Evolutionary conservation across 1,140 invertebrate species (phyloP), one percentile per base, ranked within the genome.

Genomic region (Drosophila parvula): DNA sequence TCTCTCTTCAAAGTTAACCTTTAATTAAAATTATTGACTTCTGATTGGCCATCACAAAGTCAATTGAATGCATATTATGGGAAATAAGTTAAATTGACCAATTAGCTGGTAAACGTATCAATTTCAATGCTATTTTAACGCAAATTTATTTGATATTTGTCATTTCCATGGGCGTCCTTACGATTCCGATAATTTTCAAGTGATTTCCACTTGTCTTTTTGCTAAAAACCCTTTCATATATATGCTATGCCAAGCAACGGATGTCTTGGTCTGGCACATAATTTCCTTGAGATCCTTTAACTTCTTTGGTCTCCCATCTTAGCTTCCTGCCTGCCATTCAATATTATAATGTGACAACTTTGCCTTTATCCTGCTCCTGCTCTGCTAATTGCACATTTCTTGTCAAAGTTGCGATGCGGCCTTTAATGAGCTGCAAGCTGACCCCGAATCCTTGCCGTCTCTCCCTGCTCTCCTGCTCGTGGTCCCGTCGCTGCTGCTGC

Each of bases 291-390:
- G 11, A 36, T 30, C 47, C 60, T 63, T 47, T 22, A 22, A 22
- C 22, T 22, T 22, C 22, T 22, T 22, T 22, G 22, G 50, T 47
- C 27, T 47, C 27, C 5, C 7, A 10, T 44, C 43, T 61, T 45
- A 18, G 55, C 43, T 28, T 58, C 14, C 14, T 36, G 41, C 60
- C 63, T 69, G 84, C 77, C 74, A 88, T 89, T 84, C 84, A 89
- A 88, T 89, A 89, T 89, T 89, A 78, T 88, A 88, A 89, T 89
- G 75, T 78, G 83, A 84, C 84, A 89, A 79, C 48, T 78, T 80
- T 74, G 50, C 40, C 56, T 50, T 55, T 30, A 18, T 22, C 30
- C 68, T 22, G 32, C 40, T 45, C 12, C 22, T 38, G 48, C 40
- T 51, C 70, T 79, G 84, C 83, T 89, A 88, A 88, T 88, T 88